A percentile compares a stretch with the other conserved stretches of the same genome.
phyloP scores from a whole-genome alignment of 2,797 vertebrate genomes.

The Fistularia commersonii region DNA sequence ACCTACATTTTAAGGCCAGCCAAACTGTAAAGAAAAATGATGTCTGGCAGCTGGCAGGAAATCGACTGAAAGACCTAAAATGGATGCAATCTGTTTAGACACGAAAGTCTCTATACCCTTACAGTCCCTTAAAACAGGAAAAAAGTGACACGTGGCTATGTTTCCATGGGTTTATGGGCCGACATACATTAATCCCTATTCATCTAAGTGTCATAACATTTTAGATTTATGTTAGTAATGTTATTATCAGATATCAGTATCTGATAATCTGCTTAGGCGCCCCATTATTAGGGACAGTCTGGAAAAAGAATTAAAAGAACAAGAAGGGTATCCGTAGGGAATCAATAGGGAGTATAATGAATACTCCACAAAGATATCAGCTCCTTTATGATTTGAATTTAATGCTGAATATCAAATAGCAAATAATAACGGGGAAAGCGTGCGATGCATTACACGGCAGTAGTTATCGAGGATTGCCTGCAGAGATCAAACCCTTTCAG shows the following conservation, averaged over 20 bases:
- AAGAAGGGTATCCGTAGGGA: too few relatives aligned
- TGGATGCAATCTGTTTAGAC: background rate
- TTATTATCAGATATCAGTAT: too few relatives aligned
- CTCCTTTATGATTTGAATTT: background rate
- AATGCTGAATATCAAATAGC: constrained; percentile 8
- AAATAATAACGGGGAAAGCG: constrained; percentile 30
- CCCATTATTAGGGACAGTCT: too few relatives aligned
- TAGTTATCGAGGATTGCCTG: constrained; percentile 54
- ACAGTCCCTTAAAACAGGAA: too few relatives aligned
- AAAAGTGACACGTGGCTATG: too few relatives aligned
- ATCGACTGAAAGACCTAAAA: background rate
- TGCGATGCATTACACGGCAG: constrained; percentile 58
- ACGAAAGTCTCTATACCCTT: too few relatives aligned
- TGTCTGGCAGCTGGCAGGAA: constrained; percentile 1
- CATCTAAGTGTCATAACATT: too few relatives aligned
- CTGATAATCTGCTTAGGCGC: too few relatives aligned
- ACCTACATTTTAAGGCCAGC: background rate
- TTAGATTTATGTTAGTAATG: too few relatives aligned
- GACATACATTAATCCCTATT: too few relatives aligned
- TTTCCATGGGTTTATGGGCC: too few relatives aligned
- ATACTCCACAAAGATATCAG: background rate
- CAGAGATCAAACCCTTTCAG: constrained; percentile 39
- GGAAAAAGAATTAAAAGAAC: too few relatives aligned
- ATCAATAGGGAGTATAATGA: background rate
- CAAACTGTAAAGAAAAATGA: background rate